These are phyloP conservation scores for Semotilus atromaculatus DNA, from an alignment of 2,797 vertebrate species.

Conservation along the genomic window DNA sequence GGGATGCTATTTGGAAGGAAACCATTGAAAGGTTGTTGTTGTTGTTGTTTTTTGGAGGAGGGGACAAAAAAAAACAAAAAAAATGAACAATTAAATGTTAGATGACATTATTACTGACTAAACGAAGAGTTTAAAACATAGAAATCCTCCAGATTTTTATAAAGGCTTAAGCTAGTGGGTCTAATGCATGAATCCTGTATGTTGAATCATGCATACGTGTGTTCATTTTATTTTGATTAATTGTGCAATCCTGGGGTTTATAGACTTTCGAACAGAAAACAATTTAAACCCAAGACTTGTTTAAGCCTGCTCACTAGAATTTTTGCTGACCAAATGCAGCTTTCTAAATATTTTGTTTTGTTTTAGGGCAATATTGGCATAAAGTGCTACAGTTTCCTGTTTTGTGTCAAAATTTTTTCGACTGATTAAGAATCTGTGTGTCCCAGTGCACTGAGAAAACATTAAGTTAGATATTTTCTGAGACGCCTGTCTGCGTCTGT, in stretches of 20 bases:
- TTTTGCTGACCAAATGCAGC: background rate
- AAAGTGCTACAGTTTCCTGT: background rate
- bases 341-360: background rate
- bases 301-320: background rate
- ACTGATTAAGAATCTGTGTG: background rate
- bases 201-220: background rate
- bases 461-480: background rate
- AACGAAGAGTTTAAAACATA: background rate
- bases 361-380: background rate
- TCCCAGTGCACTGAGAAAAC: conserved; percentile 9
- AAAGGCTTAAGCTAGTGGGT: no score
- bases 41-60: no score
- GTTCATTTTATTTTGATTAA: background rate
- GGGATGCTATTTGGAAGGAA: no score
- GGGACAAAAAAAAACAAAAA: no score
- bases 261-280: background rate
- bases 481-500: conserved; percentile 63
- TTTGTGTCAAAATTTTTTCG: background rate
- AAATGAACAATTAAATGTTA: background rate
- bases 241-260: background rate
- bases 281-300: background rate
- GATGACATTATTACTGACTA: background rate
- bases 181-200: background rate
- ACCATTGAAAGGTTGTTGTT: no score
- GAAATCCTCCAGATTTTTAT: no score